Percentiles rank a stretch among this genome's conserved stretches.
These are phyloP conservation scores for Eubucco bourcierii DNA, from an alignment of 2,113 vertebrate species.

Conservation along the genomic window DNA sequence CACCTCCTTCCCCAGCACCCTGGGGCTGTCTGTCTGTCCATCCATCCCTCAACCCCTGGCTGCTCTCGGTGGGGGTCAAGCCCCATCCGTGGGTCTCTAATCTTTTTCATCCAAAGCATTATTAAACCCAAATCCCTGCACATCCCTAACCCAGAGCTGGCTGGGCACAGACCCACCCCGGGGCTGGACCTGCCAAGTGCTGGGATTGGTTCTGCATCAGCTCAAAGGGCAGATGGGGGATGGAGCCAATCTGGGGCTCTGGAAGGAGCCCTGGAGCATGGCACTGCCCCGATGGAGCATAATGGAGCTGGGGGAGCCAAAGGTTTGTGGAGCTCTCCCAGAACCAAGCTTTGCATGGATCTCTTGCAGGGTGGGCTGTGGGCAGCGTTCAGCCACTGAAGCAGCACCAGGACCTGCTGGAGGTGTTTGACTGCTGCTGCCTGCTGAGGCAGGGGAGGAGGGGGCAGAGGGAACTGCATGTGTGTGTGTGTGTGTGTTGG, in stretches of 20 bases:
- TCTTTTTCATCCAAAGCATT: background rate
- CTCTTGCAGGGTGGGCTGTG: background rate
- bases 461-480: background rate
- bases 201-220: background rate
- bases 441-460: background rate
- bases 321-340: background rate
- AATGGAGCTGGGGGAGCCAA: rapidly evolving
- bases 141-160: background rate
- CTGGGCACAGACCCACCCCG: rapidly evolving
- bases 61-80: rapidly evolving
- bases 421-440: constrained; percentile 15
- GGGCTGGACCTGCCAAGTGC: background rate
- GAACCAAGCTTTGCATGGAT: background rate
- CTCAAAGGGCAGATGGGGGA: background rate
- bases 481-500: background rate
- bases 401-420: background rate
- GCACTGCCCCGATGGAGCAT: background rate
- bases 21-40: background rate
- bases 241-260: rapidly evolving
- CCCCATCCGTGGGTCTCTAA: background rate
- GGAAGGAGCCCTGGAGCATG: background rate
- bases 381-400: background rate
- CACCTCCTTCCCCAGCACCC: background rate
- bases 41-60: background rate
- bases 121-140: background rate